A percentile compares a stretch with the other conserved stretches of the same genome.
Conservation (phyloP, 2,113 vertebrate genomes). For the Grammatotria lemairii region DNA sequence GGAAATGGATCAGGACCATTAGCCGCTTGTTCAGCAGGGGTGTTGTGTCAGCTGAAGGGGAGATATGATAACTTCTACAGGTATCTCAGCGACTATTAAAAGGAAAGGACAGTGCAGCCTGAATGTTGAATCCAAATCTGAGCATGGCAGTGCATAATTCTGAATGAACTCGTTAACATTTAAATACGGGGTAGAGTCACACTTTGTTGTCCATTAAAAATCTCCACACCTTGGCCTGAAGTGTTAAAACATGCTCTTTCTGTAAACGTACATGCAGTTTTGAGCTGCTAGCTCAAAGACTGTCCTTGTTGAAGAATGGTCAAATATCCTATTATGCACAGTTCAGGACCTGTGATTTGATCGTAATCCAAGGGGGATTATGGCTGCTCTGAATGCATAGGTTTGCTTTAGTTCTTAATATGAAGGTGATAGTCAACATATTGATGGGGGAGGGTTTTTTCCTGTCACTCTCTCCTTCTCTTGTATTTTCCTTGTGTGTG, state of each 20-base stretch:
- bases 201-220: not conserved
- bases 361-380: conserved; percentile 24
- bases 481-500: not conserved
- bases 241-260: not conserved
- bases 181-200: not conserved
- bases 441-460: not conserved
- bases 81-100: conserved; percentile 5
- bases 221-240: not conserved
- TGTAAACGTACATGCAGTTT: not conserved
- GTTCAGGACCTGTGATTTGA: conserved; percentile 22
- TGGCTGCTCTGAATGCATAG: conserved; percentile 19
- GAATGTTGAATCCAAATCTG: not conserved
- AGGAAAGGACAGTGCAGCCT: not conserved
- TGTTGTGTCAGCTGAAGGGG: not conserved
- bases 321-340: conserved; percentile 32
- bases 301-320: conserved; percentile 20
- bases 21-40: not conserved
- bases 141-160: not conserved
- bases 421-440: not conserved
- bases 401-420: not conserved
- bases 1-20: not conserved
- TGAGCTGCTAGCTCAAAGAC: not conserved
- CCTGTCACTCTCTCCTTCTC: not conserved
- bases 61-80: not conserved
- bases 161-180: not conserved